These are phyloP conservation scores for Erebia epiphron DNA, from an alignment of 2,888 invertebrate species.

Conservation along the genomic window DNA sequence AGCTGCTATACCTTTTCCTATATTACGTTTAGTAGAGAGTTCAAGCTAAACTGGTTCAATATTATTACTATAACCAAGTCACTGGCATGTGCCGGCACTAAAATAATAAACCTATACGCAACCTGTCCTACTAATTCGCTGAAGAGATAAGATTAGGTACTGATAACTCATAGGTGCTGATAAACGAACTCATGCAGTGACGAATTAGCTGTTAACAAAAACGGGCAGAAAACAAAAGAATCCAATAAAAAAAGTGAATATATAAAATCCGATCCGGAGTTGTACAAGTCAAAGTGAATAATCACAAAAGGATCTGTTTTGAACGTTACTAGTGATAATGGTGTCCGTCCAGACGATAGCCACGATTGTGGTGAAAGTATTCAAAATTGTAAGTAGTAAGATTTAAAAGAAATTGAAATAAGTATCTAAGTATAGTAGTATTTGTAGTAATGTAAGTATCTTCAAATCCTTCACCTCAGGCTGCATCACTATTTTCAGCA, in stretches of 20 bases:
- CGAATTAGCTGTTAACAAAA: constrained; percentile 58
- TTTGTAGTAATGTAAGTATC: too few species aligned
- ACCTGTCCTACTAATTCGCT: constrained; percentile 77
- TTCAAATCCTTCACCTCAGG: too few species aligned
- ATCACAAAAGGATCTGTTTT: constrained; percentile 42
- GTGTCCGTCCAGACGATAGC: constrained; percentile 92
- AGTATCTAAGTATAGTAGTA: too few species aligned
- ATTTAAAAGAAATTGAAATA: background rate
- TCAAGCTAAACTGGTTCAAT: background rate
- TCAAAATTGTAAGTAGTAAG: constrained; percentile 90
- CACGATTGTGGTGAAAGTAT: constrained; percentile 90
- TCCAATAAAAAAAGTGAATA: constrained; percentile 37
- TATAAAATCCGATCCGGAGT: background rate
- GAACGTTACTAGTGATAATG: constrained; percentile 81
- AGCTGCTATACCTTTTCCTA: too few species aligned
- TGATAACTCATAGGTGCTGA: constrained; percentile 66
- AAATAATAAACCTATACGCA: constrained; percentile 46
- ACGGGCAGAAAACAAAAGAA: constrained; percentile 64
- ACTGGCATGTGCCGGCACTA: constrained; percentile 18
- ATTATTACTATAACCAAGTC: constrained; percentile 15
- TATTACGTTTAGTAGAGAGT: too few species aligned
- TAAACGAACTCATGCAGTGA: constrained; percentile 69
- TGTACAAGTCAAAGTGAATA: constrained; percentile 41
- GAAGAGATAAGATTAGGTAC: constrained; percentile 72
- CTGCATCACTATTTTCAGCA: too few species aligned